Evolutionary conservation across 2,888 invertebrate genomes (phyloP).

Genomic region (Perithous albicinctus): DNA sequence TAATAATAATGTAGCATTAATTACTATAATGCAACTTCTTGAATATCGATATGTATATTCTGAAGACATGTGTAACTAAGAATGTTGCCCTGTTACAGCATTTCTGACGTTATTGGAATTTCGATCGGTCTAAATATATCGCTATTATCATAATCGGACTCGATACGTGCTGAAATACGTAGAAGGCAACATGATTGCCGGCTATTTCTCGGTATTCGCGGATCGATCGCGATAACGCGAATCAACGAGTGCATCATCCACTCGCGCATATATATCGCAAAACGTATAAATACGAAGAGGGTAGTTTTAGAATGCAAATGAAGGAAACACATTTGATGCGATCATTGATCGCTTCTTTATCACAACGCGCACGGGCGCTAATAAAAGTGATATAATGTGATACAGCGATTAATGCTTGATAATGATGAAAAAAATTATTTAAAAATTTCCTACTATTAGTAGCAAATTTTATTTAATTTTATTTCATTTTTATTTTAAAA

Average conservation of each 20-base stretch:
- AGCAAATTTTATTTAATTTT: too few species aligned
- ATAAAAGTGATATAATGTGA: neutral
- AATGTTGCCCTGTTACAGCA: neutral
- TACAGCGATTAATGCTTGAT: neutral
- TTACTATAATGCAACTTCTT: too few species aligned
- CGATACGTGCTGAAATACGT: neutral
- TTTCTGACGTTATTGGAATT: neutral
- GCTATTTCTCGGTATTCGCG: conserved; percentile 4
- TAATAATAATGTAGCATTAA: too few species aligned
- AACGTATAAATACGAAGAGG: too few species aligned
- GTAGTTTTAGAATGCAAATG: neutral
- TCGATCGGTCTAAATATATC: conserved; percentile 19
- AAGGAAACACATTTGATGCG: neutral
- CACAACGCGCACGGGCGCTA: neutral
- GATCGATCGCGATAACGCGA: conserved; percentile 29
- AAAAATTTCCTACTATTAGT: too few species aligned
- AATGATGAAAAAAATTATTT: neutral
- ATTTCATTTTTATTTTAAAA: too few species aligned
- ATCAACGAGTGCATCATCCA: neutral
- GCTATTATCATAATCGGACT: conserved; percentile 10
- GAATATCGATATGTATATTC: too few species aligned
- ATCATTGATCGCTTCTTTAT: neutral
- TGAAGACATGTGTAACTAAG: neutral
- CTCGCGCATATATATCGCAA: neutral
- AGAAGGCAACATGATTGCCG: conserved; percentile 11